Percentiles rank a stretch among this genome's conserved stretches.
phyloP scores from a whole-genome alignment of 2,888 invertebrate species.

The Ellobium chinense region DNA sequence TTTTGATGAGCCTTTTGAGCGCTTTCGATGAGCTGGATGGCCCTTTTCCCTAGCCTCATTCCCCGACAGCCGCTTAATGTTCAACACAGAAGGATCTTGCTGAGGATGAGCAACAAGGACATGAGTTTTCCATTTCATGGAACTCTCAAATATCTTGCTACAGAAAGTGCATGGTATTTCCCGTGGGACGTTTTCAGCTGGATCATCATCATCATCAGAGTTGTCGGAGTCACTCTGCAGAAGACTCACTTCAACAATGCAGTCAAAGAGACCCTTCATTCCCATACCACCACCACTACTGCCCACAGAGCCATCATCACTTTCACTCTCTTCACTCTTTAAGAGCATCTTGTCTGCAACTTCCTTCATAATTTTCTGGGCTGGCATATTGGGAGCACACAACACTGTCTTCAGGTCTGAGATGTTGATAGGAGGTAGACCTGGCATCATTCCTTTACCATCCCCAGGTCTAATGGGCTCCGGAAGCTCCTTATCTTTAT shows the following conservation, averaged over 20 bases:
- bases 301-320: constrained; percentile 16
- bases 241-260: constrained; percentile 46
- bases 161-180: constrained; percentile 49
- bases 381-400: constrained; percentile 35
- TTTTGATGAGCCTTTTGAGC: constrained; percentile 12
- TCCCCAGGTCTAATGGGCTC: constrained; percentile 3
- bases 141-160: constrained; percentile 46
- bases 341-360: constrained; percentile 33
- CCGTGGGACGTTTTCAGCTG: constrained; percentile 31
- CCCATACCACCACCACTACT: constrained; percentile 28
- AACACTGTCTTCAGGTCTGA: constrained; percentile 29
- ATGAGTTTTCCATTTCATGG: constrained; percentile 50
- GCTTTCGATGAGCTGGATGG: neutral
- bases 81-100: constrained; percentile 45
- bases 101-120: constrained; percentile 47
- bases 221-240: constrained; percentile 40
- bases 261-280: constrained; percentile 45
- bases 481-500: constrained; percentile 9
- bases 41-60: constrained; percentile 14
- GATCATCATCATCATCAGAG: constrained; percentile 42
- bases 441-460: constrained; percentile 15
- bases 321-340: constrained; percentile 23
- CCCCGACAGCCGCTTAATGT: constrained; percentile 25
- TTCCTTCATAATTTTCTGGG: constrained; percentile 40
- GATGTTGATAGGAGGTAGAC: constrained; percentile 37